A percentile compares a stretch with the other conserved stretches of the same genome.
Evolutionary conservation across 2,113 vertebrate species (phyloP).

Genomic region (Hemichromis elongatus): DNA sequence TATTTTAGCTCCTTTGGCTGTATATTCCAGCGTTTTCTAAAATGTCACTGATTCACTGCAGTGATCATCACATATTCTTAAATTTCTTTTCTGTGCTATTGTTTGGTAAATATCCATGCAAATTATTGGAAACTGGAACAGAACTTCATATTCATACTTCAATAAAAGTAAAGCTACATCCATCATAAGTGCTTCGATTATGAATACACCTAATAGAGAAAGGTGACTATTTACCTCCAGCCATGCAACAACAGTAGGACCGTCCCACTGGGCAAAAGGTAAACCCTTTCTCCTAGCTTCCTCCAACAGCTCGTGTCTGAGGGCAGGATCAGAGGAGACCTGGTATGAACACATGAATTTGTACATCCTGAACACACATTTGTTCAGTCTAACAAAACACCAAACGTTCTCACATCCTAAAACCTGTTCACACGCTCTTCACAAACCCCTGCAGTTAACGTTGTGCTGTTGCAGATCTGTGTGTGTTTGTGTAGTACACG

Average conservation of each 20-base stretch:
- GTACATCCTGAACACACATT: background rate
- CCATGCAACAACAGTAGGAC: slow-evolving; percentile 95
- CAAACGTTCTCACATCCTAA: background rate
- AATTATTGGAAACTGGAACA: background rate
- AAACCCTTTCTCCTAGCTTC: slow-evolving; percentile 96
- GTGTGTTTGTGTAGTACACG: background rate
- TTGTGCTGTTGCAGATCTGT: background rate
- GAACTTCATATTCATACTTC: background rate
- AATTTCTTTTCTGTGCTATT: background rate
- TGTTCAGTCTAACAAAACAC: background rate
- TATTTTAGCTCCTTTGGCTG: background rate
- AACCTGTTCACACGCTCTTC: background rate
- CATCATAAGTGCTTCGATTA: background rate
- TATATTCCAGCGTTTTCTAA: background rate
- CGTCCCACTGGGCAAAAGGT: slow-evolving; percentile 98
- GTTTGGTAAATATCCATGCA: background rate
- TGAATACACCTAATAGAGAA: background rate
- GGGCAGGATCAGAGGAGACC: slow-evolving; percentile 27
- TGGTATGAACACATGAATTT: background rate
- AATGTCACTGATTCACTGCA: background rate
- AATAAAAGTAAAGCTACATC: background rate
- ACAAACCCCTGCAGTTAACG: background rate
- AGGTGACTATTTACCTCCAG: slow-evolving; percentile 80
- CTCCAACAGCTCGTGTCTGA: slow-evolving; percentile 95
- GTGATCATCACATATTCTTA: background rate